Evolutionary conservation across 2,113 vertebrate species (phyloP), one percentile per base, ranked within the genome.

Genomic region (Pangasianodon hypophthalmus): DNA sequence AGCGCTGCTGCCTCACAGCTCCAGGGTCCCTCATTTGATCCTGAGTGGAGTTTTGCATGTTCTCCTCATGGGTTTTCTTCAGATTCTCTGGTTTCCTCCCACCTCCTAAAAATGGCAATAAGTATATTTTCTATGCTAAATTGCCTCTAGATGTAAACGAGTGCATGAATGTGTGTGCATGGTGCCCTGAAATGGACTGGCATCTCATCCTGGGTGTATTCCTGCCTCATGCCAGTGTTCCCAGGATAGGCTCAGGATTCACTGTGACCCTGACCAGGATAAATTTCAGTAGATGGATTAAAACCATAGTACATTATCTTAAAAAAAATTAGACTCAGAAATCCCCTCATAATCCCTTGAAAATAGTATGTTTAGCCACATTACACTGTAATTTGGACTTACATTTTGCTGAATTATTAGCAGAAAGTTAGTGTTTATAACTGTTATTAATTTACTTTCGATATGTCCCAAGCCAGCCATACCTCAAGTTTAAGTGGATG

Each of bases 331-430:
- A 7, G 58, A 64, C 24, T 64, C 58, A 21, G 32, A 84, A 46
- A 62, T 85, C 13, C 83, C 29, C 19, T 46, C 32, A 56, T 48
- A 41, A 75, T 32, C 56, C 0, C 8, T 56, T 5, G 7, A 77
- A 41, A 87, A 58, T 58, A 44, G 37, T 58, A 26, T 2, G 14
- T 58, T n/a, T 58, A 29, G 11, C 24, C 32, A 11, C 44, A 71
- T 41, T 8, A 64, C 52, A 44, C 50, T 77, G 7, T 77, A 87
- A 58, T 77, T 79, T 79, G 21, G 24, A n/a, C 50, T 56, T 50
- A 29, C 52, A 77, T 9, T 52, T 21, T 56, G 37, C 54, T 60
- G 77, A 82, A 26, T 67, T 82, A 88, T 88, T 88, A 82, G 62
- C n/a, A 67, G 60, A 52, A 48, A 48, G 14, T 44, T 52, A n/a